phyloP scores from a whole-genome alignment of 2,888 invertebrate species.

The Drosophila stalkeri region DNA sequence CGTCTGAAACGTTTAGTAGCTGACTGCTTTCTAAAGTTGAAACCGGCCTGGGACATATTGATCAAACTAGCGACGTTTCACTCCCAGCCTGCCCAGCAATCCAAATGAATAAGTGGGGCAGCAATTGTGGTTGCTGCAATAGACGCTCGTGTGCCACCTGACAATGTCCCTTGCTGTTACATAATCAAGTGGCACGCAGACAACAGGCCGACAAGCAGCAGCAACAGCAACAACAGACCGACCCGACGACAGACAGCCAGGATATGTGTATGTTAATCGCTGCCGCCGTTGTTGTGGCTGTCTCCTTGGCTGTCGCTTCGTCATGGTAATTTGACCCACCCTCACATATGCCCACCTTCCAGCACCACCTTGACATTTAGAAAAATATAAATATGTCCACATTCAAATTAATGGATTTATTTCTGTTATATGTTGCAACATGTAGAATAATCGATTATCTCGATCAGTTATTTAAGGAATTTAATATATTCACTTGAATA shows the following conservation, averaged over 20 bases:
- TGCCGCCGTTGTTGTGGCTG: slow-evolving; percentile 73
- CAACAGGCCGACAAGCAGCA: slow-evolving; percentile 17
- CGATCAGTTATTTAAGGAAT: too few species aligned
- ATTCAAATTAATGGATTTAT: not conserved
- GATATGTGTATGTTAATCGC: slow-evolving; percentile 63
- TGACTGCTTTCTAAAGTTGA: slow-evolving; percentile 66
- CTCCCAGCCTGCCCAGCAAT: slow-evolving; percentile 47
- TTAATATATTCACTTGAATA: too few species aligned
- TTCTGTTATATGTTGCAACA: not conserved
- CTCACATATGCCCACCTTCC: slow-evolving; percentile 7
- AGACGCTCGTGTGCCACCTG: slow-evolving; percentile 7
- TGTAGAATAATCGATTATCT: too few species aligned
- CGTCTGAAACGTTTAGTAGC: slow-evolving; percentile 73
- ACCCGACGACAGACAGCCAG: slow-evolving; percentile 53
- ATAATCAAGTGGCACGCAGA: slow-evolving; percentile 53
- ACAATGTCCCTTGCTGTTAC: slow-evolving; percentile 33
- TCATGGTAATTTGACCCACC: slow-evolving; percentile 65
- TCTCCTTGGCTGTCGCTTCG: slow-evolving; percentile 48
- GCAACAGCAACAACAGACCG: not conserved
- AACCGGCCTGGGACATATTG: slow-evolving; percentile 59
- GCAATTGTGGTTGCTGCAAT: slow-evolving; percentile 47
- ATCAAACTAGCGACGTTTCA: slow-evolving; percentile 67
- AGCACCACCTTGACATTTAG: not conserved
- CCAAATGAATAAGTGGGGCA: slow-evolving; percentile 62
- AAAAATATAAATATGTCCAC: not conserved